Evolutionary conservation across 2,888 invertebrate genomes (phyloP), one percentile per base, ranked within the genome.

Genomic region (Tanypteryx hageni): DNA sequence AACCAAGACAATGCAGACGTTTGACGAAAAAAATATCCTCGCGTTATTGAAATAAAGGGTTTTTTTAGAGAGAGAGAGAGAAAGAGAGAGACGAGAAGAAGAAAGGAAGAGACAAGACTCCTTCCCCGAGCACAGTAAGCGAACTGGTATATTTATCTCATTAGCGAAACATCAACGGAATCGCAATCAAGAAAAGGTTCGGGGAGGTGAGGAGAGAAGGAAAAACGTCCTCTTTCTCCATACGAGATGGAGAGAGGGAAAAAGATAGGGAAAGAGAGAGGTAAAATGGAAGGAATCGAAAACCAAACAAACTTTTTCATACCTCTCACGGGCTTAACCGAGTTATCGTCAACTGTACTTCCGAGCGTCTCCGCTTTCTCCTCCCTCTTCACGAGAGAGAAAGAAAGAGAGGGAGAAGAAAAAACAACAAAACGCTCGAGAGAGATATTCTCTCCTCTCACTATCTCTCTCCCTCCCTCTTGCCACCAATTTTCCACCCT

Each of bases 81-180:
- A 16, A 83, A 18, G 18, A 13, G 0, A 83, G 44, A 44, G 9
- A 44, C 44, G 44, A 16, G 3, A 83, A 83, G 31, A 82, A 82
- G 11, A 5, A 82, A 7, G 44, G 3, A 14, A 14, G 82, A 44
- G 16, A 82, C 8, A 18, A n/a, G 64, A 16, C n/a, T 64, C 5
- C 7, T 18, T 18, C 64, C 31, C n/a, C n/a, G 18, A n/a, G 83
- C 8, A n/a, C 83, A 44, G 82, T 0, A 9, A 5, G 31, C 18
- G 13, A 76, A 76, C 76, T n/a, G n/a, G n/a, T 18, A 58, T 85
- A 58, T 58, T 59, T 59, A 85, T 85, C 85, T 85, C 85, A 57
- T 59, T 85, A 85, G 85, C 18, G 85, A 22, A 58, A 83, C 57
- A 57, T n/a, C 83, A 56, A 57, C 44, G 57, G 85, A 58, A 27